These are phyloP conservation scores for Cordilura impudica DNA, from an alignment of 2,888 invertebrate genomes.

Conservation along the genomic window DNA sequence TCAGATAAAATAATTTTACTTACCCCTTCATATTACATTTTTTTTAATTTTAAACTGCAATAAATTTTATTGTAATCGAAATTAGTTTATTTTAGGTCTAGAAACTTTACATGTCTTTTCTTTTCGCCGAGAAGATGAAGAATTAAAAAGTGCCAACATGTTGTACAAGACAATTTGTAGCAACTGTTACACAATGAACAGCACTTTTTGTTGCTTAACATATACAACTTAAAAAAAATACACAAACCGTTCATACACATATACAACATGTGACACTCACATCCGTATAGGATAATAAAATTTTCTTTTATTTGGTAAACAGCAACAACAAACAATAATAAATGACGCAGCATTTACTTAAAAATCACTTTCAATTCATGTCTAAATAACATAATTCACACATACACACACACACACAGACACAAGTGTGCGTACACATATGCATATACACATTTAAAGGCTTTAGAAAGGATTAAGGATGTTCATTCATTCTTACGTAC, in stretches of 20 bases:
- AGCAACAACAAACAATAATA: too few species aligned
- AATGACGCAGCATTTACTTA: conserved; percentile 66
- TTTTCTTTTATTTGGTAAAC: conserved; percentile 40
- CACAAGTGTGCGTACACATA: conserved; percentile 1
- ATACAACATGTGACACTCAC: neutral
- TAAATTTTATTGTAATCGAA: conserved; percentile 51
- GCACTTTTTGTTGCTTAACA: conserved; percentile 14
- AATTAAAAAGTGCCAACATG: conserved; percentile 65
- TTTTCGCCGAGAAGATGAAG: neutral
- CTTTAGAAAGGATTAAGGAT: conserved; percentile 62
- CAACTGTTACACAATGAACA: conserved; percentile 66
- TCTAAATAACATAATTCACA: conserved; percentile 28
- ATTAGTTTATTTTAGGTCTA: conserved; percentile 53
- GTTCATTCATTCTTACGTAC: conserved; percentile 53
- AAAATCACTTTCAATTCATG: conserved; percentile 63
- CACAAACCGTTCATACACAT: conserved; percentile 50
- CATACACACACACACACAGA: conserved; percentile 3
- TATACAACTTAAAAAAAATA: conserved; percentile 3
- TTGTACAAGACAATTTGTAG: conserved; percentile 68
- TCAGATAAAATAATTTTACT: neutral
- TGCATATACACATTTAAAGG: conserved; percentile 31
- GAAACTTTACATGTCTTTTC: conserved; percentile 34
- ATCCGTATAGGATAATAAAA: conserved; percentile 25
- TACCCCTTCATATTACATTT: neutral
- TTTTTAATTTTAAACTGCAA: conserved; percentile 24